A percentile compares a stretch with the other conserved stretches of the same genome.
Evolutionary conservation across 2,113 vertebrate species (phyloP).

Genomic region (Malurus melanocephalus): DNA sequence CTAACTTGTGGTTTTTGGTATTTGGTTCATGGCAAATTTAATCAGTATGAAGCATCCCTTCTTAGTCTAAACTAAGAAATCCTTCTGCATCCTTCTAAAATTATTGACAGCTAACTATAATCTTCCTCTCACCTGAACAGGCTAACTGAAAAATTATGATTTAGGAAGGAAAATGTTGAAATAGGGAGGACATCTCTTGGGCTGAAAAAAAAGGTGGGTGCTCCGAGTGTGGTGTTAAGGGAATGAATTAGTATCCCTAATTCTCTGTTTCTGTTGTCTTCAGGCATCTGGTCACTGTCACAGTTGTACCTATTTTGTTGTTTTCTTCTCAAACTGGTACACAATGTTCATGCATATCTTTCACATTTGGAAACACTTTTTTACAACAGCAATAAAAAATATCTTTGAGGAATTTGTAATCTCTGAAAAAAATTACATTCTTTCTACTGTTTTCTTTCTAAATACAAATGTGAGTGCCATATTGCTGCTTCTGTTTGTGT

Average conservation of each 20-base stretch:
- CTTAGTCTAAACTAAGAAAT: neutral
- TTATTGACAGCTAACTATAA: neutral
- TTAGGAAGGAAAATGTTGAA: neutral
- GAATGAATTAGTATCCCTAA: neutral
- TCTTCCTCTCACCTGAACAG: neutral
- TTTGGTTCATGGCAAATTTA: neutral
- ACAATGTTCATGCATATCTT: slow-evolving; percentile 83
- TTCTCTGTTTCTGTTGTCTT: neutral
- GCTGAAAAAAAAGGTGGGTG: neutral
- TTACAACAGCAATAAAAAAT: slow-evolving; percentile 90
- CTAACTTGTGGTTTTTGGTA: neutral
- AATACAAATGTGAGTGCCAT: slow-evolving; percentile 94
- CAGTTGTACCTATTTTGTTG: neutral
- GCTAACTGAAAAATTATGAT: neutral
- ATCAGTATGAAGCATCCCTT: neutral
- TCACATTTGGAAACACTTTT: slow-evolving; percentile 87
- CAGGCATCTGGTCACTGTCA: neutral
- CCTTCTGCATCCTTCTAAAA: neutral
- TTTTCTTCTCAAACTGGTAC: slow-evolving; percentile 62
- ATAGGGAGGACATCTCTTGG: neutral
- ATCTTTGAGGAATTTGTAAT: slow-evolving; percentile 87
- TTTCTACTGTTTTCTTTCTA: slow-evolving; percentile 87
- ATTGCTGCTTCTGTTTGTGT: slow-evolving; percentile 87
- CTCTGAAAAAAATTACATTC: slow-evolving; percentile 88
- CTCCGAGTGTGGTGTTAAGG: neutral